Percentiles rank a stretch among this genome's conserved stretches.
Conservation (phyloP, 2,797 vertebrate species). For the Sebastes matsubarae region DNA sequence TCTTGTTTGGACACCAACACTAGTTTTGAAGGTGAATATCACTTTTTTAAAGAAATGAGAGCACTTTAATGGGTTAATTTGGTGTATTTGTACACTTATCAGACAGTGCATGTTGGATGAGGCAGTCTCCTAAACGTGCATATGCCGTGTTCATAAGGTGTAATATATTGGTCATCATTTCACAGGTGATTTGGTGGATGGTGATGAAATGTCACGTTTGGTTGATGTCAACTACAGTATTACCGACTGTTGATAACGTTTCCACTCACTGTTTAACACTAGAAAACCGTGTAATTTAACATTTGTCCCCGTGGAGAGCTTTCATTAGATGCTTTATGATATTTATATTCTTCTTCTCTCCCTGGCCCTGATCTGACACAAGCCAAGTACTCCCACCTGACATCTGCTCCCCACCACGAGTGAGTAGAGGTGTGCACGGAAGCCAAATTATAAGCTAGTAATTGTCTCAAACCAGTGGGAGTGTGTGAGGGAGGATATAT, state of each 20-base stretch:
- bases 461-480: slow-evolving; percentile 43
- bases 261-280: neutral
- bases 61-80: neutral
- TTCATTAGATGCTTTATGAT: neutral
- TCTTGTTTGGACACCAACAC: no score
- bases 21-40: no score
- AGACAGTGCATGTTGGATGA: neutral
- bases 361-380: slow-evolving; percentile 17
- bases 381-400: slow-evolving; percentile 67
- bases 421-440: neutral
- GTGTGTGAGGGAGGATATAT: slow-evolving; percentile 6
- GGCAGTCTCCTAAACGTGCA: no score
- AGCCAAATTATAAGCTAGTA: slow-evolving; percentile 19
- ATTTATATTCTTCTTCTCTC: slow-evolving; percentile 22
- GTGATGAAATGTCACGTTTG: neutral
- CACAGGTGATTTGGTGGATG: neutral
- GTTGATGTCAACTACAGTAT: neutral
- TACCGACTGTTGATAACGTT: neutral
- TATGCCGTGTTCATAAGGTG: neutral
- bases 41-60: neutral
- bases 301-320: neutral
- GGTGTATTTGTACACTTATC: neutral
- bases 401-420: slow-evolving; percentile 51
- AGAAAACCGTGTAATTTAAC: neutral
- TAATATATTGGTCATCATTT: neutral